These are phyloP conservation scores for Drosophila trapezifrons DNA, from an alignment of 1,140 invertebrate species.

Conservation along the genomic window DNA sequence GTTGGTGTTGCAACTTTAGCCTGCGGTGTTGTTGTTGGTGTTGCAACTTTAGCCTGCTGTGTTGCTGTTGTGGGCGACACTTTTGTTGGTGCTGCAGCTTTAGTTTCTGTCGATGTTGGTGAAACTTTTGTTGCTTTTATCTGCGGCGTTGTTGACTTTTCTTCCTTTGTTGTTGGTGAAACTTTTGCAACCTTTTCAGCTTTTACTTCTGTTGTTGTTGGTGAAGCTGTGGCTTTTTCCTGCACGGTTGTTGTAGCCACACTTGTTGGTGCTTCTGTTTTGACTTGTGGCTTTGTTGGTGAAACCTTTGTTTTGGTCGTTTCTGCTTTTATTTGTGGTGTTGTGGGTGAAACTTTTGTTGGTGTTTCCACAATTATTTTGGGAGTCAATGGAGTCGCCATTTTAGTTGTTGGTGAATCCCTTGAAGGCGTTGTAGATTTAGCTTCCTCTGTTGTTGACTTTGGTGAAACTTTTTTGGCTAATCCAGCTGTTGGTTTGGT, in stretches of 20 bases:
- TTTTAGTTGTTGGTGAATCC: conserved; percentile 20
- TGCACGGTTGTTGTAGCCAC: neutral
- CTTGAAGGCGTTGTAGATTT: neutral
- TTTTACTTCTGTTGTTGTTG: conserved; percentile 3
- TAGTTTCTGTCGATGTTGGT: conserved; percentile 7
- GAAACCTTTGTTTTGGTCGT: conserved; percentile 2
- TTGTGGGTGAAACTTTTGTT: neutral
- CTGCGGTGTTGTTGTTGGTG: conserved; percentile 4
- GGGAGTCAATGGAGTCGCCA: conserved; percentile 9
- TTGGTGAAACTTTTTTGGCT: conserved; percentile 14
- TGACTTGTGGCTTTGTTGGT: conserved; percentile 18
- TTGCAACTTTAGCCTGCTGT: neutral
- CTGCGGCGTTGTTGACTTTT: neutral
- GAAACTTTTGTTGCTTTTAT: neutral
- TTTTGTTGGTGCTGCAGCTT: conserved; percentile 3
- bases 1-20: neutral
- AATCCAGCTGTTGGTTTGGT: neutral
- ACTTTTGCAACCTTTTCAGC: neutral
- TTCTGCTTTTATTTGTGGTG: neutral
- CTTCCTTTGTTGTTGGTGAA: conserved; percentile 16
- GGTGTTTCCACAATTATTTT: conserved; percentile 12
- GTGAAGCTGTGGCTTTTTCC: neutral
- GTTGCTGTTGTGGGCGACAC: too few species aligned
- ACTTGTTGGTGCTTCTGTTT: neutral
- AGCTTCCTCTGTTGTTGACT: neutral